These are phyloP conservation scores for Notodromas monacha DNA, from an alignment of 2,888 invertebrate genomes.

Conservation along the genomic window DNA sequence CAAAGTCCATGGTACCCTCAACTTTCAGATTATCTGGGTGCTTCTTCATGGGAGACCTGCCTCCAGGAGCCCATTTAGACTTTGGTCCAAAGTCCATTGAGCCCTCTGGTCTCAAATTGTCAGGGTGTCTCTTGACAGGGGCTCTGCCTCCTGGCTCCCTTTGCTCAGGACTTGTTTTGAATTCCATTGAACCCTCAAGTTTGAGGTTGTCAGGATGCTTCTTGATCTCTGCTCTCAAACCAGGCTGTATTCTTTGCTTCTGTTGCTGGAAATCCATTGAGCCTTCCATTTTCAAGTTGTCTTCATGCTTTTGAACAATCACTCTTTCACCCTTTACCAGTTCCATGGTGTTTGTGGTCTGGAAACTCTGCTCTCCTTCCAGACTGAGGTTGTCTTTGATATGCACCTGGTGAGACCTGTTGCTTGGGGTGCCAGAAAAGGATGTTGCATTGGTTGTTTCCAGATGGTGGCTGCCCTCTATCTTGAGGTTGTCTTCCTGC, in stretches of 20 bases:
- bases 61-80: constrained; percentile 9
- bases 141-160: constrained; percentile 7
- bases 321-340: background rate
- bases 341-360: background rate
- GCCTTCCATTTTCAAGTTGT: constrained; percentile 17
- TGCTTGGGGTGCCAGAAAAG: background rate
- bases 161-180: constrained; percentile 14
- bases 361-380: constrained; percentile 22
- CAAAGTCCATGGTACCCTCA: constrained; percentile 9
- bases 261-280: background rate
- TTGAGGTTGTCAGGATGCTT: constrained; percentile 14
- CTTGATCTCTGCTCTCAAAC: constrained; percentile 12
- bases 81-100: background rate
- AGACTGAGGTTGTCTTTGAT: constrained; percentile 13
- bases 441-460: too few relatives aligned
- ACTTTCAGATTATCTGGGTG: constrained; percentile 10
- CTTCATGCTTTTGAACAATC: constrained; percentile 11
- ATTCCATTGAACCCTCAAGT: constrained; percentile 21
- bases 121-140: constrained; percentile 1
- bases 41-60: constrained; percentile 9
- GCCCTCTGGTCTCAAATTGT: background rate
- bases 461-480: background rate
- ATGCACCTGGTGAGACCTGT: background rate
- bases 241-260: constrained; percentile 14
- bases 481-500: background rate